Conservation (phyloP, 30 jellyfish, hydroid and myxozoan genomes). For the Hydractinia echinata region DNA sequence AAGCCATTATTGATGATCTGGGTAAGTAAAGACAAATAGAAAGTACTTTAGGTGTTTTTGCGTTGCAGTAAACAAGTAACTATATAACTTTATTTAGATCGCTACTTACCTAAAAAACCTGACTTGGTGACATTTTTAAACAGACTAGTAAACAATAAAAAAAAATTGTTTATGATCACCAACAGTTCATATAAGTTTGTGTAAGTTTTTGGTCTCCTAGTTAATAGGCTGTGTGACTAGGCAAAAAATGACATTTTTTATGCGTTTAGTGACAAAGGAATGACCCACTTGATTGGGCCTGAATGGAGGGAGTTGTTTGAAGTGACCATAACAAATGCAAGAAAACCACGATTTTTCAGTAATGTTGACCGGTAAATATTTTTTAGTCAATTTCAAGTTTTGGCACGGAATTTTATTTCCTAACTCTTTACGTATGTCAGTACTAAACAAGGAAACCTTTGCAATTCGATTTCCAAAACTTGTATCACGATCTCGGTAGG, state of each 20-base stretch:
- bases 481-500: too few species aligned
- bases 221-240: background rate
- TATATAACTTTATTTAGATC: constrained; percentile 30
- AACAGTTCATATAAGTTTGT: constrained; percentile 73
- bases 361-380: constrained; percentile 64
- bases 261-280: constrained; percentile 59
- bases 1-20: constrained; percentile 53
- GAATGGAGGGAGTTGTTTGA: constrained; percentile 88
- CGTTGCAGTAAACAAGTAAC: background rate
- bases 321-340: constrained; percentile 71
- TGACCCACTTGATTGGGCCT: constrained; percentile 75
- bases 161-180: constrained; percentile 76
- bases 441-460: too few species aligned
- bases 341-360: constrained; percentile 78
- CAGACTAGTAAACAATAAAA: constrained; percentile 41
- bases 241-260: too few species aligned
- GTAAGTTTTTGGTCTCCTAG: constrained; percentile 39
- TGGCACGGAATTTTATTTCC: too few species aligned
- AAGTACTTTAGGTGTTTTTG: background rate
- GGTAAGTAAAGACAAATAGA: constrained; percentile 31
- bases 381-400: too few species aligned
- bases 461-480: too few species aligned
- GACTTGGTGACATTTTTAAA: constrained; percentile 41
- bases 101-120: constrained; percentile 45
- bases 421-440: too few species aligned